Evolutionary conservation across 2,888 invertebrate species (phyloP).

Genomic region (Cerastoderma edule): DNA sequence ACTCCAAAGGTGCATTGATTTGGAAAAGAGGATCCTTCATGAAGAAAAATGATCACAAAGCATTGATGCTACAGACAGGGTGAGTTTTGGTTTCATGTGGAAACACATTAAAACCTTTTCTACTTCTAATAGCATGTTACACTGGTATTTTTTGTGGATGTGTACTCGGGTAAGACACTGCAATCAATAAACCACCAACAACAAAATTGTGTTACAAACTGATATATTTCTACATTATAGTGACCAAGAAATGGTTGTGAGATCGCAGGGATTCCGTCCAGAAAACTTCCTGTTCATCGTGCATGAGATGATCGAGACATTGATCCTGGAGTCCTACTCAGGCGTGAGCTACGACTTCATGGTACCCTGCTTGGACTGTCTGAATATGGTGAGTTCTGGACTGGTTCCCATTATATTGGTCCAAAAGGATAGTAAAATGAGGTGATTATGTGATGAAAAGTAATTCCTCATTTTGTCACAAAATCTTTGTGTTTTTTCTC

Average conservation of each 20-base stretch:
- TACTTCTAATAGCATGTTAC: too few species aligned
- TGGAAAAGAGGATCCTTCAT: slow-evolving; percentile 83
- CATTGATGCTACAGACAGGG: slow-evolving; percentile 79
- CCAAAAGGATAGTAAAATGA: too few species aligned
- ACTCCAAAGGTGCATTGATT: slow-evolving; percentile 79
- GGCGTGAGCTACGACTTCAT: slow-evolving; percentile 82
- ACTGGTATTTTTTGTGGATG: too few species aligned
- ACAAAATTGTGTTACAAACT: background rate
- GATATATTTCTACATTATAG: slow-evolving; percentile 49
- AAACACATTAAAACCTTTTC: too few species aligned
- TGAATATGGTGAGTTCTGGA: slow-evolving; percentile 74
- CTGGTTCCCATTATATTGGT: too few species aligned
- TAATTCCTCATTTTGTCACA: background rate
- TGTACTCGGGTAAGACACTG: too few species aligned
- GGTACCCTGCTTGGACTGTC: slow-evolving; percentile 81
- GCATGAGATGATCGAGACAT: slow-evolving; percentile 82
- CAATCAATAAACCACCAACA: too few species aligned
- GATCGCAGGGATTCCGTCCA: slow-evolving; percentile 79
- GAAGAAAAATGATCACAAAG: slow-evolving; percentile 81
- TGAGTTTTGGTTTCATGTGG: slow-evolving; percentile 39
- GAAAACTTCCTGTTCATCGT: slow-evolving; percentile 82
- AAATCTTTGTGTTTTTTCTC: too few species aligned
- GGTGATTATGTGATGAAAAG: too few species aligned
- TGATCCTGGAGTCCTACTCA: slow-evolving; percentile 81
- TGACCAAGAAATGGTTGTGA: slow-evolving; percentile 74